phyloP scores from a whole-genome alignment of 2,888 invertebrate species.

The Sarcophaga subvicina region DNA sequence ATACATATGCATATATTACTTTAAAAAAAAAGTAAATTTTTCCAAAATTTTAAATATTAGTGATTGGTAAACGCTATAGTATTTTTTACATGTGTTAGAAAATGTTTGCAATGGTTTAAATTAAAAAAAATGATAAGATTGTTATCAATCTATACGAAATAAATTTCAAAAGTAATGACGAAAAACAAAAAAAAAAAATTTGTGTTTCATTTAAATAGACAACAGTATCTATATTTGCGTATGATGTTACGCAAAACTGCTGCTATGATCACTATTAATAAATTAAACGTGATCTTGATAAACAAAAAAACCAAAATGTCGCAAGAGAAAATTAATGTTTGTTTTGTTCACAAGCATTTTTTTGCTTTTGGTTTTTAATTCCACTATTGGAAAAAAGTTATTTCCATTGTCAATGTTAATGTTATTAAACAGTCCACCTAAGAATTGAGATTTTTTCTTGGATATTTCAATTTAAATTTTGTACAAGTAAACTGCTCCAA shows the following conservation, averaged over 20 bases:
- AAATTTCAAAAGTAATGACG: neutral
- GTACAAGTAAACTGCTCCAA: too few relatives aligned
- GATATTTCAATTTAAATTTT: too few relatives aligned
- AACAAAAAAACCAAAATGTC: slow-evolving; percentile 3
- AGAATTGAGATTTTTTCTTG: too few relatives aligned
- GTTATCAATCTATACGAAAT: slow-evolving; percentile 20
- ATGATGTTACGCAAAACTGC: slow-evolving; percentile 31
- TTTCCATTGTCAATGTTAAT: too few relatives aligned
- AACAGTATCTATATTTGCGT: neutral
- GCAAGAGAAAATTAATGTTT: slow-evolving; percentile 15
- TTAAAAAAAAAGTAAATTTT: too few relatives aligned
- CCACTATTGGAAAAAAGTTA: too few relatives aligned
- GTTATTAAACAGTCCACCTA: too few relatives aligned
- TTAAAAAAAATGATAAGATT: slow-evolving; percentile 17
- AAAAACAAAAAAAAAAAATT: neutral
- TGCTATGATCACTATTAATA: slow-evolving; percentile 12
- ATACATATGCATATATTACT: too few relatives aligned
- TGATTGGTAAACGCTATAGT: too few relatives aligned
- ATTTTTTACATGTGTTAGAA: neutral
- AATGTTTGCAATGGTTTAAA: neutral
- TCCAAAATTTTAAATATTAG: too few relatives aligned
- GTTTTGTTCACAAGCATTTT: neutral
- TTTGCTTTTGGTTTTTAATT: slow-evolving; percentile 14
- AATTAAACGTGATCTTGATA: slow-evolving; percentile 51
- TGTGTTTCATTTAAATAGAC: neutral